Base-by-base conservation (phyloP, 2,113 vertebrate genomes). In the Apistogramma diplotaenia region DNA sequence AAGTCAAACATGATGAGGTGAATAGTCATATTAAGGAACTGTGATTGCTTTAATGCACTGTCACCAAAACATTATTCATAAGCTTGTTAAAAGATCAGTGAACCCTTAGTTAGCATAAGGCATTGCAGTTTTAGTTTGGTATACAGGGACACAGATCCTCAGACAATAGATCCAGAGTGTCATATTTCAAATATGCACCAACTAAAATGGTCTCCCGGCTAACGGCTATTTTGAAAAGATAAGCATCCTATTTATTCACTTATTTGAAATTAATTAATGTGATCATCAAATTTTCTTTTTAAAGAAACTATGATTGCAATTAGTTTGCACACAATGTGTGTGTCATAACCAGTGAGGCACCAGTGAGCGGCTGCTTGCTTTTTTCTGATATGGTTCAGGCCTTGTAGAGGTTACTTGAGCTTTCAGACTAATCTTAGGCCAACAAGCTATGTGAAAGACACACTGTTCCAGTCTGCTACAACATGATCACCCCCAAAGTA, bases 371-470 rank as follows among this genome's bases (percentile, higher is more conserved):
- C 56, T 43, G 79, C 29, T 83, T 83, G 78, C 25, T 84, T 83
- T 81, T 88, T 90, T 89, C 33, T 51, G 82, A 89, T 74, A 73
- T 78, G 54, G 29, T 81, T 73, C 33, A 55, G 33, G 76, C 74
- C 83, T 76, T 81, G 76, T 78, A 25, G 74, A 79, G 86, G 89
- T 87, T 90, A 89, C 81, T 86, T 91, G 81, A 93, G 89, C 87
- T 89, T 90, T 89, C 75, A 54, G 60, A 76, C 92, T 94, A 93
- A 95, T 93, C 90, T 91, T 89, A 85, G 85, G 85, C 72, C 80
- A 82, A 80, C 72, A 84, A 82, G 87, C 89, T 83, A 93, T 91
- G 89, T 80, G 90, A 91, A 86, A 82, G 91, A 81, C 56, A 74
- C 83, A 76, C 76, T 72, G 75, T 77, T 85, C 78, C 84, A 79